These are phyloP conservation scores for Heliconius charithonia DNA, from an alignment of 2,888 invertebrate species.

Conservation along the genomic window DNA sequence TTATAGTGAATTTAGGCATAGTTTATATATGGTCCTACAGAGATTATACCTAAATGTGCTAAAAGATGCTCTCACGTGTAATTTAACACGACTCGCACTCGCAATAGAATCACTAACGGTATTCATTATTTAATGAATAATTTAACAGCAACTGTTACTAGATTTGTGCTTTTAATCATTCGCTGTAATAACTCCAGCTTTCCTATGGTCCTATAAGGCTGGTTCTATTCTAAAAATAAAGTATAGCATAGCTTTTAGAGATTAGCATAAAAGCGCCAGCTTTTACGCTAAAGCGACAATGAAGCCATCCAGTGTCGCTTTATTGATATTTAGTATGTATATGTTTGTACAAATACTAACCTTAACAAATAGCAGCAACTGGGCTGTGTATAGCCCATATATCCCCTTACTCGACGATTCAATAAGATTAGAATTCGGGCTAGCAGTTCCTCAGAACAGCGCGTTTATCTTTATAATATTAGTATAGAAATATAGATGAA, in stretches of 20 bases:
- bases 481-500: background rate
- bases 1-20: too few species aligned
- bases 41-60: background rate
- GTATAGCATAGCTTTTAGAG: background rate
- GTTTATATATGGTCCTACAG: background rate
- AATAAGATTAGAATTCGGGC: background rate
- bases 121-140: constrained; percentile 73
- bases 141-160: constrained; percentile 58
- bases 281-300: background rate
- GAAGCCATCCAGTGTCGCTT: background rate
- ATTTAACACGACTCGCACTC: constrained; percentile 20
- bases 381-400: background rate
- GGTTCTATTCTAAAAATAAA: background rate
- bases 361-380: too few species aligned
- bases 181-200: constrained; percentile 65
- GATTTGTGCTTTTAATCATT: constrained; percentile 69
- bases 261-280: too few species aligned
- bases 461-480: background rate
- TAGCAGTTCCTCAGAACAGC: background rate
- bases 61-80: constrained; percentile 10
- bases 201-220: constrained; percentile 37
- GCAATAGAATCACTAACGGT: constrained; percentile 71
- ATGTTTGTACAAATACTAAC: background rate
- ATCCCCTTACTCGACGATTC: background rate
- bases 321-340: background rate